Evolutionary conservation across 92 coral and sea anemone genomes (phyloP).

Genomic region (Siderastrea siderea): DNA sequence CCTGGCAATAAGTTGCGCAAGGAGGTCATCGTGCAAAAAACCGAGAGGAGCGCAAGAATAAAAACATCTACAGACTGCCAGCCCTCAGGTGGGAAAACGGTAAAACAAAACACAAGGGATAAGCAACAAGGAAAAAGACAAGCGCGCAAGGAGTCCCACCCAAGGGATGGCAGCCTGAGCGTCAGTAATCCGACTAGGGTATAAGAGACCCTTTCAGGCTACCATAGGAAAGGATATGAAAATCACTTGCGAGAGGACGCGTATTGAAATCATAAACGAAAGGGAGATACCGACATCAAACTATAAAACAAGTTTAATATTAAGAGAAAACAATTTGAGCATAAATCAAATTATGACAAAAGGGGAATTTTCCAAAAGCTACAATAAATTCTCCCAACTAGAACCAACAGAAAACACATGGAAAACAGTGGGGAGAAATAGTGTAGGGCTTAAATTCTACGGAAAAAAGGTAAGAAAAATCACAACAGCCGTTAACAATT

Average conservation of each 20-base stretch:
- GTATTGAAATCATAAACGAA: neutral
- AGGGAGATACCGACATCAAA: neutral
- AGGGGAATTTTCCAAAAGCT: neutral
- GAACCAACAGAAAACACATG: too few relatives aligned
- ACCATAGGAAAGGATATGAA: constrained; percentile 2
- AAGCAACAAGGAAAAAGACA: neutral
- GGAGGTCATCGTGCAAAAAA: too few relatives aligned
- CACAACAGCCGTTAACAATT: too few relatives aligned
- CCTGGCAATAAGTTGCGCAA: too few relatives aligned
- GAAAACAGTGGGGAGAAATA: too few relatives aligned
- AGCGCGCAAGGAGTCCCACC: neutral
- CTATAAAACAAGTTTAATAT: neutral
- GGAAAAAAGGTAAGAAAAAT: too few relatives aligned
- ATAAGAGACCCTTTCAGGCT: neutral
- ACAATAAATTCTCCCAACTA: too few relatives aligned
- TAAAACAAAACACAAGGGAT: too few relatives aligned
- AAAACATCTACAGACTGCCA: too few relatives aligned
- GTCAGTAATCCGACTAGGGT: neutral
- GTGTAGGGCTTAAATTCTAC: too few relatives aligned
- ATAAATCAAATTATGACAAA: neutral
- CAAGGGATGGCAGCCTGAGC: neutral
- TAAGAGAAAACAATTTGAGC: neutral
- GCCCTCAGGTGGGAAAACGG: too few relatives aligned
- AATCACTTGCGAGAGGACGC: constrained; percentile 3
- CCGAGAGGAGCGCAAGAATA: too few relatives aligned